phyloP scores from a whole-genome alignment of 2,888 invertebrate species.

The Chrysomela aeneicollis region DNA sequence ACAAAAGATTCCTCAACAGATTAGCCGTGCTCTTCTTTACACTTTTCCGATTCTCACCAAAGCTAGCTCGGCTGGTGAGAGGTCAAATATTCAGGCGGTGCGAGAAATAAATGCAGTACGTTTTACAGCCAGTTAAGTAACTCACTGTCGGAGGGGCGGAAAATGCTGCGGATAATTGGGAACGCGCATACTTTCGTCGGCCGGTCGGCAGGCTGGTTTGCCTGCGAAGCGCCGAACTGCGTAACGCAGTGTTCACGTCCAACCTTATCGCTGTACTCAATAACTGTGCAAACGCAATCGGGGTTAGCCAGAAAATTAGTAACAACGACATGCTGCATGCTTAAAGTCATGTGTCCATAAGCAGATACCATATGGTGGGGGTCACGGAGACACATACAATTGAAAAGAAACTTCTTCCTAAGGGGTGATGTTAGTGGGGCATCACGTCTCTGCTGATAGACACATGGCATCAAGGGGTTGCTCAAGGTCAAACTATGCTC shows the following conservation, averaged over 20 bases:
- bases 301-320: background rate
- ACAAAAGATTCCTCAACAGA: too few relatives aligned
- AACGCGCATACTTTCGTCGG: constrained; percentile 61
- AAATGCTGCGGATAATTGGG: constrained; percentile 62
- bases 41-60: too few relatives aligned
- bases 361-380: too few relatives aligned
- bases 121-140: constrained; percentile 46
- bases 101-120: constrained; percentile 13
- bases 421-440: too few relatives aligned
- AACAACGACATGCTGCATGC: background rate
- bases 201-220: constrained; percentile 60
- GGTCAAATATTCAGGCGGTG: background rate
- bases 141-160: constrained; percentile 60
- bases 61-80: too few relatives aligned
- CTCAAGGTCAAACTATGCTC: too few relatives aligned
- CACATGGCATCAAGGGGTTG: too few relatives aligned
- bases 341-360: background rate
- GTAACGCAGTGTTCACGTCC: constrained; percentile 69
- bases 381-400: too few relatives aligned
- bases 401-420: too few relatives aligned
- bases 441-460: too few relatives aligned
- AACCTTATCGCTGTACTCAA: constrained; percentile 81
- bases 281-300: constrained; percentile 65
- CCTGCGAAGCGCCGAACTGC: constrained; percentile 44
- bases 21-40: too few relatives aligned